These are phyloP conservation scores for Lutjanus argentimaculatus DNA, from an alignment of 2,797 vertebrate species.

Conservation along the genomic window DNA sequence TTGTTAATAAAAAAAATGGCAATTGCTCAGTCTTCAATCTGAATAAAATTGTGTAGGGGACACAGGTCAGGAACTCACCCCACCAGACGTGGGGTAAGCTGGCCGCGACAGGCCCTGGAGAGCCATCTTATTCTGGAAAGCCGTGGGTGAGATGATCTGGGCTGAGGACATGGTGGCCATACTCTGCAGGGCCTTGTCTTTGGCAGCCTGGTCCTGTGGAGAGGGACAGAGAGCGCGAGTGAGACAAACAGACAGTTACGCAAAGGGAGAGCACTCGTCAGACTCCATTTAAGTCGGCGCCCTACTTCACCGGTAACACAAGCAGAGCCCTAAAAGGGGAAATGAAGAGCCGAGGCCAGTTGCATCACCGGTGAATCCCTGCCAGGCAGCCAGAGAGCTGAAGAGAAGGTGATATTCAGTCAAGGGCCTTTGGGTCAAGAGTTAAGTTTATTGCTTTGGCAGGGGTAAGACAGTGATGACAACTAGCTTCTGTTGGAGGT, in stretches of 20 bases:
- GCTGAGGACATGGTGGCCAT: conserved; percentile 98
- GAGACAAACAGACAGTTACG: conserved; percentile 56
- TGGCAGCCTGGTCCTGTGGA: conserved; percentile 94
- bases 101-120: conserved; percentile 91
- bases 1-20: background rate
- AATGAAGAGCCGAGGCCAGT: conserved; percentile 65
- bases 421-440: conserved; percentile 81
- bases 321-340: conserved; percentile 74
- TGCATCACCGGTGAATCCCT: conserved; percentile 71
- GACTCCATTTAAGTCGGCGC: conserved; percentile 64
- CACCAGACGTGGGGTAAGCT: conserved; percentile 89
- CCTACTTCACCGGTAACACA: conserved; percentile 54
- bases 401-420: conserved; percentile 78
- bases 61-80: conserved; percentile 87
- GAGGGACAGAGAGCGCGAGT: conserved; percentile 40
- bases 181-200: conserved; percentile 97
- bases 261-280: conserved; percentile 46
- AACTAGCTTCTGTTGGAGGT: conserved; percentile 82
- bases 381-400: conserved; percentile 65
- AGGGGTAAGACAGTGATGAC: conserved; percentile 78
- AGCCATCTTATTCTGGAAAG: conserved; percentile 96
- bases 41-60: conserved; percentile 3
- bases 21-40: conserved; percentile 1
- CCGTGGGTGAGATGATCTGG: conserved; percentile 95
- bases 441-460: conserved; percentile 87